Evolutionary conservation across 1,140 invertebrate genomes (phyloP).

Genomic region (Sinonovacula constricta): DNA sequence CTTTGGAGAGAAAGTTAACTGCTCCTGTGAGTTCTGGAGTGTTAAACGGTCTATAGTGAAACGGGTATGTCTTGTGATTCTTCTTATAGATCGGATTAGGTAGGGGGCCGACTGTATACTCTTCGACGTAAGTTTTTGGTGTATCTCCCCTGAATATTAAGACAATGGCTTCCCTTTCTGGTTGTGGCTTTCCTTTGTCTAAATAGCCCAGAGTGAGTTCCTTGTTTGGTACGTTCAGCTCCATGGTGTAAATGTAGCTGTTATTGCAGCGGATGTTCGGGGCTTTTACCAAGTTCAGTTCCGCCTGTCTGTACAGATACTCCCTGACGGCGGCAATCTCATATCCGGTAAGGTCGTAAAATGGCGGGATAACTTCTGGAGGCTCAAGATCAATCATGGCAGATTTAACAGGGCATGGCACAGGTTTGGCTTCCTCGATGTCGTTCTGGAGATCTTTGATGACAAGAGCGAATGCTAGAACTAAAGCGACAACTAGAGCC

Average conservation of each 20-base stretch:
- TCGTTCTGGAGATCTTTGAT: not conserved
- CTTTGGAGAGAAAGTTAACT: conserved; percentile 24
- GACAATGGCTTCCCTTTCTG: conserved; percentile 58
- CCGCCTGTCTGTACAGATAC: conserved; percentile 43
- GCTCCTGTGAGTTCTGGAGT: conserved; percentile 42
- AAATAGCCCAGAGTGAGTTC: conserved; percentile 55
- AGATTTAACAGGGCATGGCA: not conserved
- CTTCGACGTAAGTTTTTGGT: conserved; percentile 53
- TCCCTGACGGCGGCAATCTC: conserved; percentile 44
- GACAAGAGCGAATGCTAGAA: not conserved
- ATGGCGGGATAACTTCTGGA: conserved; percentile 19
- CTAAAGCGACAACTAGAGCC: not conserved
- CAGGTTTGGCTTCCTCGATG: not conserved
- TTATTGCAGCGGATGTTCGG: conserved; percentile 16
- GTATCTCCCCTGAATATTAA: conserved; percentile 61
- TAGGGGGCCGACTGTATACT: conserved; percentile 62
- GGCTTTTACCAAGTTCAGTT: conserved; percentile 51
- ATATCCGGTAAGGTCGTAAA: conserved; percentile 52
- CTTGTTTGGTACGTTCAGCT: conserved; percentile 58
- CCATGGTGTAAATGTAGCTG: conserved; percentile 61
- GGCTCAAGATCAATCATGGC: conserved; percentile 8
- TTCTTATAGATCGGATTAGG: conserved; percentile 48
- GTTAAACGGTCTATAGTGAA: conserved; percentile 21
- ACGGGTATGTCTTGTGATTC: conserved; percentile 7
- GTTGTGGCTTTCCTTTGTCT: conserved; percentile 41